Conservation (phyloP, 2,113 vertebrate species). For the Caranx melampygus region DNA sequence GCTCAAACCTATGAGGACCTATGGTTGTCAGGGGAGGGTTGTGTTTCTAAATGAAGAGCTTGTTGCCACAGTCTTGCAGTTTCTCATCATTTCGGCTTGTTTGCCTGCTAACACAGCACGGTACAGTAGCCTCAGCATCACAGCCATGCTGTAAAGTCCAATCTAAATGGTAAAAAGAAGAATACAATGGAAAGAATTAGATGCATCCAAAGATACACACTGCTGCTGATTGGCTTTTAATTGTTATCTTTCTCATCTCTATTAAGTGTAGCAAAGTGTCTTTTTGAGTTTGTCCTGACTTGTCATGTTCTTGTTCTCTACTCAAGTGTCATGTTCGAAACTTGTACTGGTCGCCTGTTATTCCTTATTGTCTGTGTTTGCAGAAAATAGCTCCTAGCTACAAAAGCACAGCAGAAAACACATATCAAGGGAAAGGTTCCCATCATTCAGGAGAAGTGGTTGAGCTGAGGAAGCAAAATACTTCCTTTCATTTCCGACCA, state of each 20-base stretch:
- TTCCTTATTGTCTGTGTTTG: conserved; percentile 5
- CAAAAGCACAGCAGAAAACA: conserved; percentile 25
- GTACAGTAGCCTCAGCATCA: neutral
- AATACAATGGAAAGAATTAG: neutral
- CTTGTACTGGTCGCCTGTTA: neutral
- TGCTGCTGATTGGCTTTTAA: too few species aligned
- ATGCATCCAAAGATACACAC: too few species aligned
- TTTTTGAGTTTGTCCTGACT: neutral
- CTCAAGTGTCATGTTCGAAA: conserved; percentile 7
- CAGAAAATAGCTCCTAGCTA: conserved; percentile 27
- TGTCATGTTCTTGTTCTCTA: neutral
- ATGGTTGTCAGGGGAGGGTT: neutral
- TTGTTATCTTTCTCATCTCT: too few species aligned
- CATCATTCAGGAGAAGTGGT: conserved; percentile 24
- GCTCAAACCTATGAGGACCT: neutral
- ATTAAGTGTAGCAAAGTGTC: too few species aligned
- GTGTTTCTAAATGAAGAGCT: conserved; percentile 6
- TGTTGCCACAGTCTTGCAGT: neutral
- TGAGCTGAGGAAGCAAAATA: conserved; percentile 35
- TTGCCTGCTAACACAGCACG: neutral
- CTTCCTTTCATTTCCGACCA: conserved; percentile 23
- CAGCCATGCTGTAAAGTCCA: neutral
- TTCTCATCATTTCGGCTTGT: conserved; percentile 13
- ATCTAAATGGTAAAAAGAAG: neutral
- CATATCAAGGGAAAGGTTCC: conserved; percentile 8